Evolutionary conservation across 2,113 vertebrate species (phyloP).

Genomic region (Lucifuga dentata): DNA sequence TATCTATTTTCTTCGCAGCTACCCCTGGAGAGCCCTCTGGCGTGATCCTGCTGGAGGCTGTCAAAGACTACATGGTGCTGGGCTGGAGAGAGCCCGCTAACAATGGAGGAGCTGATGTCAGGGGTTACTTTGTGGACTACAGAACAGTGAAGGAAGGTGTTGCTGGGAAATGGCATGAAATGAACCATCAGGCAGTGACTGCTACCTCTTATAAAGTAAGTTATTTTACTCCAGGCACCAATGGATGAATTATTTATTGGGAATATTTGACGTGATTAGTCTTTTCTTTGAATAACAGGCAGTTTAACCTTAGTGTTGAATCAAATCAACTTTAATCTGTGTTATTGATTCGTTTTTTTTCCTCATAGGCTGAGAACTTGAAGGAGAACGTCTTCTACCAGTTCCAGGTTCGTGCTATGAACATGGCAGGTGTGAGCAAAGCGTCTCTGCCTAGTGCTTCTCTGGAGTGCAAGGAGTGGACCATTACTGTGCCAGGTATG

Average conservation of each 20-base stretch:
- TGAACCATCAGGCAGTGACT: conserved; percentile 89
- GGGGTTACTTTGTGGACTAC: conserved; percentile 95
- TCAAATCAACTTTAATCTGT: too few relatives aligned
- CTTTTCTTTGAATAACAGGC: too few relatives aligned
- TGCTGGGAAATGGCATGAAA: conserved; percentile 91
- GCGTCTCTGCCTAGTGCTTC: conserved; percentile 82
- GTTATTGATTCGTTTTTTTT: conserved; percentile 33
- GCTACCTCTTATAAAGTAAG: conserved; percentile 91
- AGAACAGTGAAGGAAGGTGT: conserved; percentile 86
- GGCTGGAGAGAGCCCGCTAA: conserved; percentile 88
- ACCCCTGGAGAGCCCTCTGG: conserved; percentile 85
- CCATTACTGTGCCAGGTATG: conserved; percentile 96
- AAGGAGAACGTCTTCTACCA: conserved; percentile 95
- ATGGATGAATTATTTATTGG: too few relatives aligned
- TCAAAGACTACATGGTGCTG: conserved; percentile 91
- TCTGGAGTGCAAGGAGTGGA: conserved; percentile 97
- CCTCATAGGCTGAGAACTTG: conserved; percentile 88
- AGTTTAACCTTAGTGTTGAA: too few relatives aligned
- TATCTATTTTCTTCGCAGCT: conserved; percentile 78
- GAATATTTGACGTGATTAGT: too few relatives aligned
- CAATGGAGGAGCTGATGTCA: conserved; percentile 89
- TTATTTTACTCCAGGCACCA: not conserved
- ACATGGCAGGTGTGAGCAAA: conserved; percentile 90
- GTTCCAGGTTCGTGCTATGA: conserved; percentile 94
- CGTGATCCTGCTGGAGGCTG: conserved; percentile 89